Conservation (phyloP, 2,113 vertebrate species). For the Pteruthius melanotis region DNA sequence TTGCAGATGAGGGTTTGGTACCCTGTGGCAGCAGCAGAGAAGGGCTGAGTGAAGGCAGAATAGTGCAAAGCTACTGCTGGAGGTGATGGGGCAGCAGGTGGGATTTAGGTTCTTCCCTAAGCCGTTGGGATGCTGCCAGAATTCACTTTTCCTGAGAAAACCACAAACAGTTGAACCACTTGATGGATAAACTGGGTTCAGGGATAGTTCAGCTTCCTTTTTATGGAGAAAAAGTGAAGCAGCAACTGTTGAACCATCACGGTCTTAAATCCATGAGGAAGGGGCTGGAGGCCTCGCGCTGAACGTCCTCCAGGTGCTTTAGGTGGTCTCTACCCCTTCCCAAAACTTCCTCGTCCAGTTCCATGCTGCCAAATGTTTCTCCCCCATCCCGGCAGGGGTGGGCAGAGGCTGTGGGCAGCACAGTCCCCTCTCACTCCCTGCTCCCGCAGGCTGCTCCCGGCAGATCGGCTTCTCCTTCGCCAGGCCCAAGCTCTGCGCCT, state of each 20-base stretch:
- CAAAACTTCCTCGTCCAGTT: background rate
- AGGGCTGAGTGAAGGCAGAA: background rate
- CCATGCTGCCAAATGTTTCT: background rate
- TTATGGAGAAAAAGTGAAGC: background rate
- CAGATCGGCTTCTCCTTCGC: conserved; percentile 86
- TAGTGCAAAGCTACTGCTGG: background rate
- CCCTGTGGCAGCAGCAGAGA: accelerated
- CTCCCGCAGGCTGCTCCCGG: conserved; percentile 81
- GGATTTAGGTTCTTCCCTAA: background rate
- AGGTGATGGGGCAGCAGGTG: background rate
- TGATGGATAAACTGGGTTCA: background rate
- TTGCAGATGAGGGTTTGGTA: background rate
- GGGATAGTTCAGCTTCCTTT: background rate
- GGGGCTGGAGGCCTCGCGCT: background rate
- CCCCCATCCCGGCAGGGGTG: accelerated
- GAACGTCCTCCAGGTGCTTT: accelerated
- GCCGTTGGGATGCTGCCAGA: background rate
- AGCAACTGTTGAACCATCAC: background rate
- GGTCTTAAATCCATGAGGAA: background rate
- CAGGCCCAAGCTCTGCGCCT: conserved; percentile 86
- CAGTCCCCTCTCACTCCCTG: background rate
- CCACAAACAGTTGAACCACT: background rate
- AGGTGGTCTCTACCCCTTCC: background rate
- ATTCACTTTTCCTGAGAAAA: background rate
- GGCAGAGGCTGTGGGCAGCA: background rate